Percentiles rank a stretch among this genome's conserved stretches.
phyloP scores from a whole-genome alignment of 2,113 vertebrate species.

The Theropithecus gelada region DNA sequence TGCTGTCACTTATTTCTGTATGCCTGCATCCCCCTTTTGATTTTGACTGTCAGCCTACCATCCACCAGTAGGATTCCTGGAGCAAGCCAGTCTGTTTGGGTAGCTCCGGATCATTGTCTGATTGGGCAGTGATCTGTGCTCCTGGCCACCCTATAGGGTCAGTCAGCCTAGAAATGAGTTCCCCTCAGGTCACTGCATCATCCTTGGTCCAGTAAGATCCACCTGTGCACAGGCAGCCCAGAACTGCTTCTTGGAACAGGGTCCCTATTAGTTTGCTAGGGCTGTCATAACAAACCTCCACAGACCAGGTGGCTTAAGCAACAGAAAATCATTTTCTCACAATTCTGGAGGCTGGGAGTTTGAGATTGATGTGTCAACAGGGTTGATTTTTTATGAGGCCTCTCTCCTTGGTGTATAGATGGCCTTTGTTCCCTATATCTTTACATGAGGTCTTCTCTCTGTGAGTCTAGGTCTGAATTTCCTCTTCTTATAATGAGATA shows the following conservation, averaged over 20 bases:
- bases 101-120: neutral
- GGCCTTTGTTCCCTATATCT: rapidly evolving
- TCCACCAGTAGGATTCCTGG: neutral
- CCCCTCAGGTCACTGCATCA: neutral
- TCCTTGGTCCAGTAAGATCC: neutral
- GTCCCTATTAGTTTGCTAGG: neutral
- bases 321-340: neutral
- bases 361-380: neutral
- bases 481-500: neutral
- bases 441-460: neutral
- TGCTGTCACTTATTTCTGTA: neutral
- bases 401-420: neutral
- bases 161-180: neutral
- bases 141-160: neutral
- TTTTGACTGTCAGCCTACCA: neutral
- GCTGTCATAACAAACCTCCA: neutral
- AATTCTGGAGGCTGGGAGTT: neutral
- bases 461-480: neutral
- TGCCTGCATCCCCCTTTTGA: neutral
- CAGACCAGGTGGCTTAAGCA: neutral
- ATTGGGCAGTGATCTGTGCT: neutral
- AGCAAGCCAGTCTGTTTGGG: neutral
- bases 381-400: neutral
- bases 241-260: neutral
- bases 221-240: neutral